Base-by-base conservation (phyloP, 2,797 vertebrate genomes). In the Sarcophilus harrisii region DNA sequence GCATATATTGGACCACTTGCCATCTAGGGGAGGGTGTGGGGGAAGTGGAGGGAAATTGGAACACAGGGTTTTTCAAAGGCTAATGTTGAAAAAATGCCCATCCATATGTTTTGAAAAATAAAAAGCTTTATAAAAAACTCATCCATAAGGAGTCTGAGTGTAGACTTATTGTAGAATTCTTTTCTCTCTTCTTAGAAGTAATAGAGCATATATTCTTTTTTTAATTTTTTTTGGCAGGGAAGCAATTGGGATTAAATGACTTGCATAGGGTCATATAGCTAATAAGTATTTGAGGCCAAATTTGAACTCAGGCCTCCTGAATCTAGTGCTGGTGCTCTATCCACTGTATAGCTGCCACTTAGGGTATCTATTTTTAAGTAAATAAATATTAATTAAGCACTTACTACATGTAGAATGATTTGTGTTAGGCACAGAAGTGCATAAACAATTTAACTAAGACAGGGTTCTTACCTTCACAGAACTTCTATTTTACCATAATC, bases 221-320 rank as follows among this genome's bases (percentile, higher is more conserved):
- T 27, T 90, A 93, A 73, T 38, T 38, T n/a, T 90, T 49, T 58
- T 54, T 91, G n/a, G 16, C 73, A 5, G 93, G 11, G 12, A 91
- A 87, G 4, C 30, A 38, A 52, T 0, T 54, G 29, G 93, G 21
- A 73, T 5, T 28, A 13, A 0, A 12, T 1, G 11, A 4, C n/a
- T 94, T 92, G 94, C 49, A 95, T 73, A 91, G 92, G 93, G 13
- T 89, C 38, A 92, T 49, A 94, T 57, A 49, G 49, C 27, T 24
- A 90, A 45, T 10, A 52, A 90, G 8, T 16, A 14, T 1, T 3
- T 58, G 27, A 90, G 59, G 9, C 30, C 4, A 54, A 45, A 66
- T 87, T 81, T 92, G 91, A 97, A 91, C 16, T 32, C 57, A 93
- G n/a, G 2, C 45, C n/a, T 81, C 66, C 18, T 81, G n/a, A 38